Conservation (phyloP, 2,113 vertebrate genomes). For the Scytalopus superciliaris region DNA sequence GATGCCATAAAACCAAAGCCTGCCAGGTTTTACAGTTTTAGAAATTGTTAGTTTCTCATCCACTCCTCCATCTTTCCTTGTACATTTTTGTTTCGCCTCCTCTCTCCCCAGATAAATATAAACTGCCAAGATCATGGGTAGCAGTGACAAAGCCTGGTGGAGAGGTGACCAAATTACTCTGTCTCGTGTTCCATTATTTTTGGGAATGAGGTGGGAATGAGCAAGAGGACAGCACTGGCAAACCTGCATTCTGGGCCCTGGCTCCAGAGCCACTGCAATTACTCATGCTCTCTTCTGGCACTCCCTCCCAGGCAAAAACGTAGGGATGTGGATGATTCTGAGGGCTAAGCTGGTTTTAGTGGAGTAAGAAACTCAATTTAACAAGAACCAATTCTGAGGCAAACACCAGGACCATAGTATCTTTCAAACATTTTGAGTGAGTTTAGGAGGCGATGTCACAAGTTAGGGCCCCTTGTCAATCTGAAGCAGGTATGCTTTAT, state of each 20-base stretch:
- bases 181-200: not conserved
- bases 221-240: not conserved
- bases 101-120: conserved; percentile 4
- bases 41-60: conserved; percentile 10
- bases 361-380: not conserved
- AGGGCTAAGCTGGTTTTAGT: not conserved
- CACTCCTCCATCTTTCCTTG: not conserved
- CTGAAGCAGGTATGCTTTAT: not conserved
- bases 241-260: not conserved
- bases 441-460: not conserved
- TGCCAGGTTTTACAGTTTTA: not conserved
- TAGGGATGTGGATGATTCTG: not conserved
- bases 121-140: not conserved
- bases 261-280: not conserved
- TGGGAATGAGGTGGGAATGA: not conserved
- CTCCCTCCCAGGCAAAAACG: not conserved
- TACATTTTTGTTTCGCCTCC: not conserved
- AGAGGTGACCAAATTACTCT: not conserved
- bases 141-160: not conserved
- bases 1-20: conserved; percentile 8
- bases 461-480: not conserved
- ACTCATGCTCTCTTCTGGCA: not conserved
- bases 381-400: not conserved
- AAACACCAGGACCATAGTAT: not conserved
- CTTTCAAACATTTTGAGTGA: not conserved